A percentile compares a stretch with the other conserved stretches of the same genome.
These are phyloP conservation scores for Netelia melanura DNA, from an alignment of 2,888 invertebrate genomes.

Conservation along the genomic window DNA sequence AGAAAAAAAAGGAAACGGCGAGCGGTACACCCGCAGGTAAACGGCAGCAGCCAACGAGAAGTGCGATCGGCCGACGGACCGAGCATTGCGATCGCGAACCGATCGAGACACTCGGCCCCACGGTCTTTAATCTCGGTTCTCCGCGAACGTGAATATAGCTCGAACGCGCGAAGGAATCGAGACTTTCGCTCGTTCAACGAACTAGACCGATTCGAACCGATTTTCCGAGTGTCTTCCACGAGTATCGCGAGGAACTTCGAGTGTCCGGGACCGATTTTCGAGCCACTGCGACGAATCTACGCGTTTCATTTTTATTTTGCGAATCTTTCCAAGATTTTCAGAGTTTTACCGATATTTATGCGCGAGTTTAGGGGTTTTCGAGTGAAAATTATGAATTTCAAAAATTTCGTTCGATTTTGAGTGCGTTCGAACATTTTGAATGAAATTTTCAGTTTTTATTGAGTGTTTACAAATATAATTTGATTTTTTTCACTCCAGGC, in stretches of 20 bases:
- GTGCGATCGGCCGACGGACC: neutral
- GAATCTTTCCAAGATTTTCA: too few relatives aligned
- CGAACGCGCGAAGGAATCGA: neutral
- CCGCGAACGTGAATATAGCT: neutral
- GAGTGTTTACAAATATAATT: too few relatives aligned
- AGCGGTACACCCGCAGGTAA: neutral
- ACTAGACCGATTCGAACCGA: neutral
- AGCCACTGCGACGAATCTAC: neutral
- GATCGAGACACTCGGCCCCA: neutral
- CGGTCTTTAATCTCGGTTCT: neutral
- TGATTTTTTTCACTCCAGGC: neutral
- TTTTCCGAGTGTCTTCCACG: conserved; percentile 2
- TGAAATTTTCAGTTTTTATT: too few relatives aligned
- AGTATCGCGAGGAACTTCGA: neutral
- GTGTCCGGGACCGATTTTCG: neutral
- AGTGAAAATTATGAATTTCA: too few relatives aligned
- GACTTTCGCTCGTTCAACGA: neutral
- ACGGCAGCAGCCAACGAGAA: neutral
- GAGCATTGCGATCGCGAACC: neutral
- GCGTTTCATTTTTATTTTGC: neutral
- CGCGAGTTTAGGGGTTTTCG: too few relatives aligned
- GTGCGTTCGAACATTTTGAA: too few relatives aligned
- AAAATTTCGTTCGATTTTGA: too few relatives aligned
- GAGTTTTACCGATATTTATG: too few relatives aligned
- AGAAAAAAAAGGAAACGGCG: neutral